Conservation (phyloP, 2,113 vertebrate species). For the Antechinus flavipes region DNA sequence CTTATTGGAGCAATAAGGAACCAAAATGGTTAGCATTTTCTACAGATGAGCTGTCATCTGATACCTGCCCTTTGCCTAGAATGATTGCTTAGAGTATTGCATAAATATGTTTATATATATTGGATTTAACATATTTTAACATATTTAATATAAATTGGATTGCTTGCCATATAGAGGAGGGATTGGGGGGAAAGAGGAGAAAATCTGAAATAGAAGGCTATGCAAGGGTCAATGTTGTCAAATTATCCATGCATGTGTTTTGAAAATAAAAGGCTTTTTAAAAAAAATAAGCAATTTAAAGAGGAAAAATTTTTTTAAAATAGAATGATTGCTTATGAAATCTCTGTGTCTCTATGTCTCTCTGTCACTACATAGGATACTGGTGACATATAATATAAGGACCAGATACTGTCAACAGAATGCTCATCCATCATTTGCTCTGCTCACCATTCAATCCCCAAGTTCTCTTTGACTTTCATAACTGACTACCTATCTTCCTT, state of each 20-base stretch:
- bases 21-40: not conserved
- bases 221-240: too few relatives aligned
- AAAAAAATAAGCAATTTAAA: too few relatives aligned
- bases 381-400: not conserved
- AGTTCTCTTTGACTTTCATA: not conserved
- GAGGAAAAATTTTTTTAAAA: too few relatives aligned
- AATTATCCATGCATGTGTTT: too few relatives aligned
- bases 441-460: not conserved
- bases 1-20: not conserved
- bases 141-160: too few relatives aligned
- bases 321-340: not conserved
- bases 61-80: not conserved
- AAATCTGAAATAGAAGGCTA: too few relatives aligned
- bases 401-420: not conserved
- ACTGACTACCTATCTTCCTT: not conserved
- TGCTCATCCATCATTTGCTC: not conserved
- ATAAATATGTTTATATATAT: too few relatives aligned
- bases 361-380: not conserved
- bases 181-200: too few relatives aligned
- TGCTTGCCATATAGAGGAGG: too few relatives aligned
- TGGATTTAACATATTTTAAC: too few relatives aligned
- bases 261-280: too few relatives aligned
- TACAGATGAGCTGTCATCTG: not conserved
- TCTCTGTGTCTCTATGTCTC: too few relatives aligned
- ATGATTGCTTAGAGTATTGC: not conserved